These are phyloP conservation scores for Lithophane semibrunnea DNA, from an alignment of 2,888 invertebrate species.

Conservation along the genomic window DNA sequence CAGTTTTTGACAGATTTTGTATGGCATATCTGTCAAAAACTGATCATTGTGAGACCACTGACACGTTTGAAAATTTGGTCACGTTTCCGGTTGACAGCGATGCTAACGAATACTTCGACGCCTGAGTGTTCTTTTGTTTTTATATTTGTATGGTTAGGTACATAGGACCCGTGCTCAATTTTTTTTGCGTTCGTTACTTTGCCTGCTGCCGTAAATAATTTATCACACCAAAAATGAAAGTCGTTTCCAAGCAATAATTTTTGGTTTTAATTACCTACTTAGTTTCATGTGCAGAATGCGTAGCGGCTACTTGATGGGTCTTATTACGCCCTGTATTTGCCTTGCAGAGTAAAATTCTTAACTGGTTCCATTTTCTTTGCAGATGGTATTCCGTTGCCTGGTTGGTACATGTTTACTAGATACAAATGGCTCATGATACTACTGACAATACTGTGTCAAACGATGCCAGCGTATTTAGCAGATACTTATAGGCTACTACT, in stretches of 20 bases:
- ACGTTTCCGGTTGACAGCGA: too few relatives aligned
- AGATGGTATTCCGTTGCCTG: slow-evolving; percentile 50
- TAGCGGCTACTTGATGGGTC: background rate
- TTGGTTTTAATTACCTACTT: too few relatives aligned
- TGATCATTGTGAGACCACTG: too few relatives aligned
- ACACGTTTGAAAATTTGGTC: too few relatives aligned
- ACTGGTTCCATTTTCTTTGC: background rate
- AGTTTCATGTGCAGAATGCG: too few relatives aligned
- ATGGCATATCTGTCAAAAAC: too few relatives aligned
- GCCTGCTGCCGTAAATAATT: too few relatives aligned
- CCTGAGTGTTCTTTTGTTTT: too few relatives aligned
- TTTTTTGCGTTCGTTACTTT: background rate
- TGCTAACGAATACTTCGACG: too few relatives aligned
- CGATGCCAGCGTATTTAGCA: slow-evolving; percentile 52
- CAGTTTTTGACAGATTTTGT: too few relatives aligned
- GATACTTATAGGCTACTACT: slow-evolving; percentile 41
- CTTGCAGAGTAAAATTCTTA: background rate
- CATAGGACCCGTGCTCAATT: too few relatives aligned
- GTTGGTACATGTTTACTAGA: slow-evolving; percentile 43
- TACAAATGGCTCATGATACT: slow-evolving; percentile 47
- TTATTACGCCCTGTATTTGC: background rate
- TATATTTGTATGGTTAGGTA: too few relatives aligned
- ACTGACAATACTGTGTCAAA: slow-evolving; percentile 52
- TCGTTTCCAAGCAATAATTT: background rate
- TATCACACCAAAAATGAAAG: background rate